A percentile compares a stretch with the other conserved stretches of the same genome.
Evolutionary conservation across 2,797 vertebrate species (phyloP).

Genomic region (Holocentrus rufus): DNA sequence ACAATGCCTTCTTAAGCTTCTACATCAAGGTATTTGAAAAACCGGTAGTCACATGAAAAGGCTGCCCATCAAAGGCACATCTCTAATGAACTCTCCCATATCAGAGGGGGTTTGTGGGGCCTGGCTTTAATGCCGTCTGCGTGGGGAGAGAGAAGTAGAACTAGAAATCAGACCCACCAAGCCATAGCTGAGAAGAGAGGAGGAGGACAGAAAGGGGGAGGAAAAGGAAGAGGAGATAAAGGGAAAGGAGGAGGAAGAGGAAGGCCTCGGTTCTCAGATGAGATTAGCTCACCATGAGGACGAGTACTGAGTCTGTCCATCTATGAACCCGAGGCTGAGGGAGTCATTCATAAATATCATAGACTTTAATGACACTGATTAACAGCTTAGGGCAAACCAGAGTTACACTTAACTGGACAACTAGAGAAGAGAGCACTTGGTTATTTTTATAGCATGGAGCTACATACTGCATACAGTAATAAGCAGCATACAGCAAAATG

Average conservation of each 20-base stretch:
- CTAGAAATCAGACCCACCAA: conserved; percentile 89
- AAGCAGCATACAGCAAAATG: not conserved
- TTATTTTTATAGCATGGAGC: not conserved
- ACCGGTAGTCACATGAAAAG: conserved; percentile 95
- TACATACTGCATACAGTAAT: not conserved
- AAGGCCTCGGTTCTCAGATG: conserved; percentile 89
- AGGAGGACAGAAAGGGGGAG: conserved; percentile 26
- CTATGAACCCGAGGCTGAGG: conserved; percentile 36
- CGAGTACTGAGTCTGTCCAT: conserved; percentile 80
- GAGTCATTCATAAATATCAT: conserved; percentile 34
- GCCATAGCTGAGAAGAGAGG: conserved; percentile 74
- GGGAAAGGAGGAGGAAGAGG: conserved; percentile 71
- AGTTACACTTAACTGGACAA: conserved; percentile 16
- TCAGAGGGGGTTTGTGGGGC: conserved; percentile 88
- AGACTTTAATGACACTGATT: conserved; percentile 66
- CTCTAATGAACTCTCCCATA: conserved; percentile 99
- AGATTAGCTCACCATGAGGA: conserved; percentile 88
- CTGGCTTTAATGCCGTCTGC: conserved; percentile 94
- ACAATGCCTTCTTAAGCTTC: conserved; percentile 99
- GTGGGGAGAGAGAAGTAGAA: conserved; percentile 77
- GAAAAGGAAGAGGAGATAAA: conserved; percentile 36
- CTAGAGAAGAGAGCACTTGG: not conserved
- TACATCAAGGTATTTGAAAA: conserved; percentile 99
- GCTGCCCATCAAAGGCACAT: conserved; percentile 99
- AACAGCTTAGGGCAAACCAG: conserved; percentile 37